Evolutionary conservation across 2,888 invertebrate genomes (phyloP).

Genomic region (Petrolisthes cinctipes): DNA sequence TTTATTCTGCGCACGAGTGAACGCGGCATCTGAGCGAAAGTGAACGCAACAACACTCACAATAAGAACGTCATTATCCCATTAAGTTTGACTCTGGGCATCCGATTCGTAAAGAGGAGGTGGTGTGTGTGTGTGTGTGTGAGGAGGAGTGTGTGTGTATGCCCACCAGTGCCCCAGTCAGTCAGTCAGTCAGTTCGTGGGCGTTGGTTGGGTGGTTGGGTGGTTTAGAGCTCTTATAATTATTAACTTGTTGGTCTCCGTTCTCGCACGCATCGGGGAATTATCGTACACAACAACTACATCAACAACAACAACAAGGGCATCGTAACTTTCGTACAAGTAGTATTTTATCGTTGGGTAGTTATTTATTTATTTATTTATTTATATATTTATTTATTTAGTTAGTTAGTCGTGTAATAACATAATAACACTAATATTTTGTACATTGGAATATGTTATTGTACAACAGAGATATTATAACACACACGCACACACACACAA

Average conservation of each 20-base stretch:
- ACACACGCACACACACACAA: conserved; percentile 33
- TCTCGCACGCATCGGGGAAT: neutral
- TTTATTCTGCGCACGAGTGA: neutral
- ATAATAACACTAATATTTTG: conserved; percentile 7
- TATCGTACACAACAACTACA: neutral
- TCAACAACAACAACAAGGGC: neutral
- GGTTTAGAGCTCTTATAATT: neutral
- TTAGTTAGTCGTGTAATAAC: neutral
- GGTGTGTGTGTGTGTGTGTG: neutral
- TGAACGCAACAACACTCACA: conserved; percentile 42
- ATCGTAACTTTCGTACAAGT: neutral
- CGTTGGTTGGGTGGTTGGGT: conserved; percentile 9
- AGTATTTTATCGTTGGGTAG: no score
- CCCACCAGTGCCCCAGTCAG: conserved; percentile 7
- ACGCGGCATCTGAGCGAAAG: conserved; percentile 1
- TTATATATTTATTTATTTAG: no score
- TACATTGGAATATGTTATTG: neutral
- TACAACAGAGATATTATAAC: neutral
- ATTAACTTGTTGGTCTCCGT: neutral
- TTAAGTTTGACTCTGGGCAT: conserved; percentile 56
- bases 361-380: no score
- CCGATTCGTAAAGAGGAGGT: conserved; percentile 44
- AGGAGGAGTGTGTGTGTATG: neutral
- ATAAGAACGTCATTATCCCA: conserved; percentile 55
- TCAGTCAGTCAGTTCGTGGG: conserved; percentile 32